These are phyloP conservation scores for Xylocampa areola DNA, from an alignment of 2,888 invertebrate genomes.

Conservation along the genomic window DNA sequence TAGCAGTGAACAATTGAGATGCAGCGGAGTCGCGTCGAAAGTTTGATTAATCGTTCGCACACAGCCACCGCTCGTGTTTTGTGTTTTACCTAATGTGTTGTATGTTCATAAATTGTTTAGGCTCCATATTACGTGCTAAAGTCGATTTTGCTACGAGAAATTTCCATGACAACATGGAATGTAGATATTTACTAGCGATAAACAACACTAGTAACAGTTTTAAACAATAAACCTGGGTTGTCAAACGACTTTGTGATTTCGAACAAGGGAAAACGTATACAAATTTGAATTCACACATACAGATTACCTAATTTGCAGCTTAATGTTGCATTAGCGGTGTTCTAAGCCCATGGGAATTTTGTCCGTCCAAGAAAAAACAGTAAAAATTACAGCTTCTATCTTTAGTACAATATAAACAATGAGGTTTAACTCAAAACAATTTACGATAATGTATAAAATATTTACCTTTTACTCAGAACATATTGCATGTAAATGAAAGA, in stretches of 20 bases:
- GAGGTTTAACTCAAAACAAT: slow-evolving; percentile 66
- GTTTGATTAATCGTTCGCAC: slow-evolving; percentile 77
- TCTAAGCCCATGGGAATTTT: slow-evolving; percentile 78
- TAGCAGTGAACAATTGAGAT: slow-evolving; percentile 75
- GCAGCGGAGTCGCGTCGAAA: slow-evolving; percentile 72
- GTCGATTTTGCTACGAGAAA: slow-evolving; percentile 12
- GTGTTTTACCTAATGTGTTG: slow-evolving; percentile 63
- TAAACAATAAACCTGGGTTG: slow-evolving; percentile 68
- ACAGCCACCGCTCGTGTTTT: slow-evolving; percentile 66
- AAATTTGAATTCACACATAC: slow-evolving; percentile 82
- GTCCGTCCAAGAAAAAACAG: slow-evolving; percentile 62
- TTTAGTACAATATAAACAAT: slow-evolving; percentile 74
- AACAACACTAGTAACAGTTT: slow-evolving; percentile 36
- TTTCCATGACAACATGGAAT: slow-evolving; percentile 34
- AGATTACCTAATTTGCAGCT: slow-evolving; percentile 85
- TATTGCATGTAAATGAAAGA: slow-evolving; percentile 39
- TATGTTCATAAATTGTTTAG: slow-evolving; percentile 69
- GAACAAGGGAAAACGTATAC: slow-evolving; percentile 68
- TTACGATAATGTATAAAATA: slow-evolving; percentile 62
- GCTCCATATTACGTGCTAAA: slow-evolving; percentile 46
- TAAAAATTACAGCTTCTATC: slow-evolving; percentile 65
- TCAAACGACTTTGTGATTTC: slow-evolving; percentile 61
- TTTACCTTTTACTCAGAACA: slow-evolving; percentile 27
- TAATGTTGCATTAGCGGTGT: slow-evolving; percentile 79
- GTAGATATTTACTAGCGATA: slow-evolving; percentile 22